Base-by-base conservation (phyloP, 2,113 vertebrate species). In the Sardina pilchardus region DNA sequence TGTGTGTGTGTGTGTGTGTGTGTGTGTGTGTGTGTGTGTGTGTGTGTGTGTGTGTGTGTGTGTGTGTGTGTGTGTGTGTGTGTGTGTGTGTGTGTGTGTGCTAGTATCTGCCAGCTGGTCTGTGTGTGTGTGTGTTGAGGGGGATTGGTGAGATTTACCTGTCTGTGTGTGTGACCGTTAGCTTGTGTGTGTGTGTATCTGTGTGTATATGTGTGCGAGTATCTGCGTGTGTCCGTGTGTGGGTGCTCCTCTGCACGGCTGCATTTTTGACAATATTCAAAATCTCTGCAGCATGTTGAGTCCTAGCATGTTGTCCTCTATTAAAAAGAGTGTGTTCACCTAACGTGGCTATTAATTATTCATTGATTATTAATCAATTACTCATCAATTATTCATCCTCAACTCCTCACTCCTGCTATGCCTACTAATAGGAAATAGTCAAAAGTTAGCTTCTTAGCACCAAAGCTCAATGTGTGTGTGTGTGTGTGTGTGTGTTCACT, bases 311-410 rank as follows among this genome's bases (percentile, higher is more conserved):
- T 36, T 78, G 71, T 78, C 30, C 71, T 78, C 30, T 16, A 63
- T 78, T 17, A 39, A 36, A 75, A 19, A 17, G 30, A 36, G 53
- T 3, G 53, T 34, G 34, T 34, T 78, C 71, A 30, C 71, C 71
- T 78, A 36, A 78, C 26, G 16, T 30, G 14, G 71, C 71, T 34
- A 36, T 78, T 36, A 6, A 78, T 78, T 78, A 78, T 34, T 78
- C 71, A 78, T 5, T 71, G 30, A 36, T 34, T 36, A 78, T 78
- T 78, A 78, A 78, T 78, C 71, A 78, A 78, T 78, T 17, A 78
- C 30, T 30, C 9, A 78, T 78, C 71, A 78, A 78, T 36, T 34
- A 71, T 71, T 78, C 71, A 78, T 36, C 4, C 16, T 14, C 10
- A 78, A 36, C 71, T 36, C 16, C 71, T 4, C 1, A 4, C 3